Evolutionary conservation across 2,113 vertebrate species (phyloP), one percentile per base, ranked within the genome.

Genomic region (Sula dactylatra): DNA sequence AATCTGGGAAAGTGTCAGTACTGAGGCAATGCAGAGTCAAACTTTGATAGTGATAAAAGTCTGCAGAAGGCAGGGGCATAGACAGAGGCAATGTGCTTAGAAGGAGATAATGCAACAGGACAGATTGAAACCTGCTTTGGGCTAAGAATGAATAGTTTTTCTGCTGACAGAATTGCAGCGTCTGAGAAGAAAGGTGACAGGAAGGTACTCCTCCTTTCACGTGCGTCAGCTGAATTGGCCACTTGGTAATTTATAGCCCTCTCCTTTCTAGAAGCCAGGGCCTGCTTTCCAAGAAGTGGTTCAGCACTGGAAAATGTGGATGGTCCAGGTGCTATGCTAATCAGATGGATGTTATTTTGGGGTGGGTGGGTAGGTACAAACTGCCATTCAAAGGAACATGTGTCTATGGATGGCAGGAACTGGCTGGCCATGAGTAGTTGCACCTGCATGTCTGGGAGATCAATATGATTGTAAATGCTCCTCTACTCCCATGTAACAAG

Each of bases 301-400:
- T 88, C 64, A 88, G 82, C 86, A 64, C 67, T 96, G 81, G 80
- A 78, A 96, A 95, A 93, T 82, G 64, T 93, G 92, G 97, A 95
- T 96, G 81, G 89, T 88, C 95, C 95, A 97, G 87, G 94, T 94
- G 93, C 91, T 96, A 92, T 97, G 93, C 93, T 96, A 96, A 97
- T 96, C 47, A 96, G 91, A 89, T 62, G 27, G 94, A 89, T 92
- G 93, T 93, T 94, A 94, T 96, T 97, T 96, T 96, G 89, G 88
- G 86, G 55, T 93, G 93, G 83, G 73, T 85, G 94, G 95, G 84
- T 90, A 96, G 95, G 96, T 96, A 77, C 79, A 96, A 93, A 59
- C 81, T 86, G 89, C 67, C 47, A 55, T 97, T 96, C 93, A 97
- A 95, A 96, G 87, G 81, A 93, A 74, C 91, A 82, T 89, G 62